Evolutionary conservation across 2,888 invertebrate species (phyloP).

Genomic region (Pandemis corylana): DNA sequence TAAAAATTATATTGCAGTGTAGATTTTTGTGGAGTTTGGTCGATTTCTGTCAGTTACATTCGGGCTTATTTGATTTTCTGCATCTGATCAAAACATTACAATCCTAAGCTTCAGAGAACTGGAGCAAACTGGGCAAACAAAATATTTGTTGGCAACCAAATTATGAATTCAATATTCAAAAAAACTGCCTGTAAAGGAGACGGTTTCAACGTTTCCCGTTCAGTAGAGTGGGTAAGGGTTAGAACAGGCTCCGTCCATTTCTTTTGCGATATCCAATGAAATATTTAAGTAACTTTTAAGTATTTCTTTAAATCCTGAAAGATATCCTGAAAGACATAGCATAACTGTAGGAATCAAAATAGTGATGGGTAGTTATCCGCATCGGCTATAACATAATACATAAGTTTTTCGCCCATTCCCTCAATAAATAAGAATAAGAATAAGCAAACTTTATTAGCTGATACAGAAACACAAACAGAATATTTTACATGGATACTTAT

Average conservation of each 20-base stretch:
- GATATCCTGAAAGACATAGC: too few species aligned
- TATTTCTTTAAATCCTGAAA: not conserved
- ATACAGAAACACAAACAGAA: too few species aligned
- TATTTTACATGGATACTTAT: too few species aligned
- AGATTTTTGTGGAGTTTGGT: not conserved
- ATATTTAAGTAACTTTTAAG: not conserved
- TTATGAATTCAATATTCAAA: conserved; percentile 34
- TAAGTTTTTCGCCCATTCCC: too few species aligned
- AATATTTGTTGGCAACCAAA: conserved; percentile 21
- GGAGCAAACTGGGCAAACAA: conserved; percentile 12
- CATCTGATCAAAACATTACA: conserved; percentile 8
- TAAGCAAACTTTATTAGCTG: too few species aligned
- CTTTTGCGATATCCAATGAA: not conserved
- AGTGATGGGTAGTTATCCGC: too few species aligned
- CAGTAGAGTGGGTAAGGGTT: conserved; percentile 20
- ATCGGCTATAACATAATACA: too few species aligned
- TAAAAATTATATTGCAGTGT: not conserved
- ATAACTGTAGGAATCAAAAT: too few species aligned
- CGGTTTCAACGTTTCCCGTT: conserved; percentile 22
- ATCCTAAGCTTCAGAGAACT: conserved; percentile 10
- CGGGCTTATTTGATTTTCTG: conserved; percentile 2
- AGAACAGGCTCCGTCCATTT: conserved; percentile 1
- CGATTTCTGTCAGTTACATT: not conserved
- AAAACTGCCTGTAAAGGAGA: conserved; percentile 8
- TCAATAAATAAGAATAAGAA: too few species aligned